Conservation (phyloP, 2,888 invertebrate genomes). For the Tortrix viridana region DNA sequence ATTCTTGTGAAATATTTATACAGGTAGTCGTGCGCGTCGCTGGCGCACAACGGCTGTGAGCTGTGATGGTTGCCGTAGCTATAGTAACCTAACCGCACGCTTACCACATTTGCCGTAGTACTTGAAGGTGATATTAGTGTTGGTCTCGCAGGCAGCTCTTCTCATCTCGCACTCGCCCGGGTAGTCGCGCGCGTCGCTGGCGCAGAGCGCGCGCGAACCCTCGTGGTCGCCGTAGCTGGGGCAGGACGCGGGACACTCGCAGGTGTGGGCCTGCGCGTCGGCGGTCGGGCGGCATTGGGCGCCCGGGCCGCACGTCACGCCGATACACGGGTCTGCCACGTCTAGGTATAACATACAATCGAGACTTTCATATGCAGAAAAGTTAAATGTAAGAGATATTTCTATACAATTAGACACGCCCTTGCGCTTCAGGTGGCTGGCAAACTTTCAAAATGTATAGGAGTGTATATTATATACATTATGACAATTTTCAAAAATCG, state of each 20-base stretch:
- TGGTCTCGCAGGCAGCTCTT: slow-evolving; percentile 89
- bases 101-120: slow-evolving; percentile 94
- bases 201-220: slow-evolving; percentile 91
- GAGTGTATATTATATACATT: too few species aligned
- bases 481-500: too few species aligned
- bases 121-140: slow-evolving; percentile 90
- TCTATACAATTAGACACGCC: too few species aligned
- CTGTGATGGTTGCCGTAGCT: too few species aligned
- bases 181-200: slow-evolving; percentile 93
- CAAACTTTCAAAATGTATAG: too few species aligned
- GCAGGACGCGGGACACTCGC: slow-evolving; percentile 91
- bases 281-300: slow-evolving; percentile 88
- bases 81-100: too few species aligned
- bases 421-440: too few species aligned
- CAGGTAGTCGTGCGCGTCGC: too few species aligned
- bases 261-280: slow-evolving; percentile 89
- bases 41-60: too few species aligned
- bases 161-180: slow-evolving; percentile 93
- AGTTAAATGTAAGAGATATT: too few species aligned
- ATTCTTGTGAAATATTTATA: too few species aligned
- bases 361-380: too few species aligned
- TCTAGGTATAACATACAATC: slow-evolving; percentile 51
- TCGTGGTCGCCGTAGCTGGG: slow-evolving; percentile 93
- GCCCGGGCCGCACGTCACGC: slow-evolving; percentile 91
- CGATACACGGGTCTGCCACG: slow-evolving; percentile 89